Percentiles rank a stretch among this genome's conserved stretches.
Conservation (phyloP, 2,797 vertebrate genomes). For the Argentina silus region DNA sequence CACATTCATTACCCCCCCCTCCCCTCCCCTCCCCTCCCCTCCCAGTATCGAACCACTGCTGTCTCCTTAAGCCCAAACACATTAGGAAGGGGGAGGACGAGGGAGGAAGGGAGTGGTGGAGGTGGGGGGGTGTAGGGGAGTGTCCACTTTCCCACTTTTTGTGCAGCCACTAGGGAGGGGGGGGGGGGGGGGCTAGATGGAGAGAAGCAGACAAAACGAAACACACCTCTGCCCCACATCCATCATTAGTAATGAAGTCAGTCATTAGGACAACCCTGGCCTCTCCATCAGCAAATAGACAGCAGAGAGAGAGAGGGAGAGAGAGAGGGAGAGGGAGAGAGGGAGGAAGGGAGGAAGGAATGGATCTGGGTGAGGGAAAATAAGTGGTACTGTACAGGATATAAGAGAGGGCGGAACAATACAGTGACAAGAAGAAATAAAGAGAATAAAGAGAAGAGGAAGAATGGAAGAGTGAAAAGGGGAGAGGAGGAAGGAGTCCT, state of each 20-base stretch:
- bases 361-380: conserved; percentile 15
- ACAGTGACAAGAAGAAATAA: conserved; percentile 33
- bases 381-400: background rate
- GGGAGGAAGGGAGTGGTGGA: conserved; percentile 10
- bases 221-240: conserved; percentile 55
- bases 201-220: background rate
- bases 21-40: conserved; percentile 33
- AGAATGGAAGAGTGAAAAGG: conserved; percentile 28
- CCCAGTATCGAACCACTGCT: conserved; percentile 67
- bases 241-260: conserved; percentile 71
- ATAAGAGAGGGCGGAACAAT: too few relatives aligned
- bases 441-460: conserved; percentile 44
- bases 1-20: conserved; percentile 77
- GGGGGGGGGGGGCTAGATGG: conserved; percentile 2
- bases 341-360: conserved; percentile 14
- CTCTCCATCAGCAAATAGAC: conserved; percentile 55
- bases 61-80: conserved; percentile 53
- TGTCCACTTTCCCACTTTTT: too few relatives aligned
- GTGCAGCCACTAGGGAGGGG: background rate
- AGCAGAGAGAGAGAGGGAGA: background rate
- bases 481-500: conserved; percentile 26
- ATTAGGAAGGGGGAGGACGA: conserved; percentile 45
- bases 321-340: conserved; percentile 12
- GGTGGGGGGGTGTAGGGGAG: background rate
- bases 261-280: conserved; percentile 56